Evolutionary conservation across 2,888 invertebrate species (phyloP).

Genomic region (Campaea margaritaria): DNA sequence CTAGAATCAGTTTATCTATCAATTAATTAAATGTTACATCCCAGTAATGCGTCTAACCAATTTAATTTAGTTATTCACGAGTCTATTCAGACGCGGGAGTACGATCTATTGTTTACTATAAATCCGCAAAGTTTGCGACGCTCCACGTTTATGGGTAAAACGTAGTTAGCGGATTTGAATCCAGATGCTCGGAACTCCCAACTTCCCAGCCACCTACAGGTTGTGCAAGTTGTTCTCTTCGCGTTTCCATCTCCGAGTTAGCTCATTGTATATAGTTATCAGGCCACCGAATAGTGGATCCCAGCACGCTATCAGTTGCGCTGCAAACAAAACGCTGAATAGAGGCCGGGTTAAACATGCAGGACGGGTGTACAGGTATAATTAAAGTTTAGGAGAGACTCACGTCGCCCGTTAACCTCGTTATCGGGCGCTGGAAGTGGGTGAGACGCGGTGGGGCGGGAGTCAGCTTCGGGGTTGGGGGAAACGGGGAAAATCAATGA

Average conservation of each 20-base stretch:
- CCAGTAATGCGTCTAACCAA: conserved; percentile 18
- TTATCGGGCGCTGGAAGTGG: conserved; percentile 85
- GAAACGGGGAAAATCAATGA: conserved; percentile 84
- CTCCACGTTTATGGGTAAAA: conserved; percentile 54
- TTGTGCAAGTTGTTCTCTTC: conserved; percentile 55
- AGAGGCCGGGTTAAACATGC: conserved; percentile 84
- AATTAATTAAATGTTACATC: conserved; percentile 21
- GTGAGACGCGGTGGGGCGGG: conserved; percentile 82
- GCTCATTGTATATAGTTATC: conserved; percentile 65
- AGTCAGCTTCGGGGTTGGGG: conserved; percentile 69
- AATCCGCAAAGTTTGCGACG: conserved; percentile 45
- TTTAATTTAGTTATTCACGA: conserved; percentile 33
- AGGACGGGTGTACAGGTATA: conserved; percentile 84
- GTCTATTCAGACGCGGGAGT: conserved; percentile 33
- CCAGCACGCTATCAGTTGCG: conserved; percentile 78
- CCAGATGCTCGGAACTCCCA: conserved; percentile 45
- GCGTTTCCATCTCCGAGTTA: conserved; percentile 67
- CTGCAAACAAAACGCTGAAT: conserved; percentile 81
- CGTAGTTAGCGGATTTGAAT: conserved; percentile 67
- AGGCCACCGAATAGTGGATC: conserved; percentile 69
- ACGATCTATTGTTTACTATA: conserved; percentile 49
- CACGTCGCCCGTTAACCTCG: conserved; percentile 86
- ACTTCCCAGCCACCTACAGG: conserved; percentile 53
- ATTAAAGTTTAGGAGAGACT: conserved; percentile 86
- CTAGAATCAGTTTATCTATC: conserved; percentile 20